phyloP scores from a whole-genome alignment of 2,888 invertebrate species.

The Brachylomia viminalis region DNA sequence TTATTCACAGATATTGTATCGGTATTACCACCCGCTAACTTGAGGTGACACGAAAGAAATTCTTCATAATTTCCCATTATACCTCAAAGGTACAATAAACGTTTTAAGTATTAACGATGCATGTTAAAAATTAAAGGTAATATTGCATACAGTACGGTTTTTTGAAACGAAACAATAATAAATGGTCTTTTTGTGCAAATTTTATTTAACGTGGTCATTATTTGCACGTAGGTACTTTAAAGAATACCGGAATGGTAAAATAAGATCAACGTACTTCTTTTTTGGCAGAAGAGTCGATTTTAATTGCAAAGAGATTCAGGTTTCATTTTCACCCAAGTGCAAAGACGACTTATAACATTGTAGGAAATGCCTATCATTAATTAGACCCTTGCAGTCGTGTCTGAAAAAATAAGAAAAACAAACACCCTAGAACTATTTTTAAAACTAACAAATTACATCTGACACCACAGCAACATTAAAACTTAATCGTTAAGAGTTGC shows the following conservation, averaged over 20 bases:
- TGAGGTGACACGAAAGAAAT: slow-evolving; percentile 83
- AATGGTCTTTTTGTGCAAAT: slow-evolving; percentile 20
- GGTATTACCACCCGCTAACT: slow-evolving; percentile 87
- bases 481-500: slow-evolving; percentile 40
- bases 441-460: slow-evolving; percentile 42
- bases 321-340: neutral
- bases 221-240: neutral
- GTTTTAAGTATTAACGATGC: slow-evolving; percentile 65
- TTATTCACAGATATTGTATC: slow-evolving; percentile 88
- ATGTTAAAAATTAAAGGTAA: slow-evolving; percentile 62
- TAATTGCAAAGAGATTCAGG: neutral
- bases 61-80: slow-evolving; percentile 73
- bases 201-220: neutral
- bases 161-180: slow-evolving; percentile 57
- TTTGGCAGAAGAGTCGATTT: neutral
- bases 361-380: neutral
- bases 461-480: slow-evolving; percentile 48
- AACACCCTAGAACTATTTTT: slow-evolving; percentile 37
- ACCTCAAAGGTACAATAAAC: slow-evolving; percentile 67
- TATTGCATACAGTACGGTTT: slow-evolving; percentile 54
- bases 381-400: neutral
- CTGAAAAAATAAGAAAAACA: neutral
- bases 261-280: neutral
- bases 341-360: neutral
- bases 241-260: neutral